phyloP scores from a whole-genome alignment of 2,113 vertebrate species.

The Calypte anna region DNA sequence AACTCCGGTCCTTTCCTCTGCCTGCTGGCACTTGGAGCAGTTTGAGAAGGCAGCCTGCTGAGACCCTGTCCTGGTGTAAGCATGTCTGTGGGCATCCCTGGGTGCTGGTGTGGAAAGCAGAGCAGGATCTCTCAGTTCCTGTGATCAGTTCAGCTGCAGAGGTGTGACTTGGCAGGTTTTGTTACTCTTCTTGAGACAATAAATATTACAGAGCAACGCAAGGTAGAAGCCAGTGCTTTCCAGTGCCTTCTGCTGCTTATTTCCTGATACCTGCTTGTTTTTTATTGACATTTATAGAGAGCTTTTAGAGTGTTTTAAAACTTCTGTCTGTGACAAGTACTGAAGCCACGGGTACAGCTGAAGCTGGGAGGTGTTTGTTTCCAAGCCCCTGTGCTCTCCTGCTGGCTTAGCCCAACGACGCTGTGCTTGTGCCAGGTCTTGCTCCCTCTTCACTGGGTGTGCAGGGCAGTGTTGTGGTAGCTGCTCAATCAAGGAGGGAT shows the following conservation, averaged over 20 bases:
- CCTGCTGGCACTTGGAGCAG: not conserved
- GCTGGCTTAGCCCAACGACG: not conserved
- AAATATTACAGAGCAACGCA: not conserved
- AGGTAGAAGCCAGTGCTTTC: not conserved
- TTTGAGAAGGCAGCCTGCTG: not conserved
- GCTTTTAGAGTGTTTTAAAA: not conserved
- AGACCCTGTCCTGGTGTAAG: not conserved
- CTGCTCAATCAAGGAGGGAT: not conserved
- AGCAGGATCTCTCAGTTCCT: not conserved
- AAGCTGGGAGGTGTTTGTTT: not conserved
- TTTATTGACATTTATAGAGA: not conserved
- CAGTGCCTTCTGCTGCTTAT: not conserved
- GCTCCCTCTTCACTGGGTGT: not conserved
- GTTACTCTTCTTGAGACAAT: not conserved
- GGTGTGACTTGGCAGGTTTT: not conserved
- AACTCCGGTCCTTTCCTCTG: not conserved
- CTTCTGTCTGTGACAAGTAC: not conserved
- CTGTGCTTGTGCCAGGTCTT: not conserved
- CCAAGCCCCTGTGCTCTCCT: not conserved
- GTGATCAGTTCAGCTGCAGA: not conserved
- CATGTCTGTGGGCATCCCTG: not conserved
- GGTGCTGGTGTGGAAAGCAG: not conserved
- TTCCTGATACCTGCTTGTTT: not conserved
- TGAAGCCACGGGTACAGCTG: not conserved
- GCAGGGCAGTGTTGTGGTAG: not conserved